Evolutionary conservation across 2,888 invertebrate species (phyloP), one percentile per base, ranked within the genome.

Genomic region (Isoperla grammatica): DNA sequence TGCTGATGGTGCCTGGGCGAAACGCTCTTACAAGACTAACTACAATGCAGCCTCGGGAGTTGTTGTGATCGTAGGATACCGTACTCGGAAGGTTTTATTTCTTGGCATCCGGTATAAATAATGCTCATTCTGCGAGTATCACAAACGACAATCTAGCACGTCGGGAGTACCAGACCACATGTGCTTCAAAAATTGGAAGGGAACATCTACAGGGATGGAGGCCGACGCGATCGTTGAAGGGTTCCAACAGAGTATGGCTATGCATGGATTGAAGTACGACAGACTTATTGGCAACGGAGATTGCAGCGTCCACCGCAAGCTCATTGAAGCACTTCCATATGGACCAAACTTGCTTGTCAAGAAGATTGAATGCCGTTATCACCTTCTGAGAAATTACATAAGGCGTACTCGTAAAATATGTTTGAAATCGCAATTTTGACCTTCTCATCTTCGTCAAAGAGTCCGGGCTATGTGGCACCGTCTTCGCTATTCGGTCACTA

Each of bases 1-100:
- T 56, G 67, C 65, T 37, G 68, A 69, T 59, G 69, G 68, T 43
- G 67, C 66, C 19, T 69, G 67, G 68, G 61, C 60, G 13, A 68
- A 69, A 61, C 46, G 68, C 19, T 68, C 67, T 6, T 67, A 69
- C 49, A 56, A 59, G 35, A 61, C 60, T 17, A 64, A 65, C 54
- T 65, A 63, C 56, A 61, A 63, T 17, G 56, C 64, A 13, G 46
- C 62, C 19, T 65, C 65, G 19, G 63, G 62, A 17, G 57, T 55
- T 50, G 64, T 62, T 29, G 29, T 29, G 29, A 29, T n/a, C n/a
- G n/a, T n/a, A n/a, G n/a, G n/a, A n/a, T n/a, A n/a, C 35, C 22
- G 49, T n/a, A 60, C 60, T 9, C 58, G 35, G 29, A 61, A 61
- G 40, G 54, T 61, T 12, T 23, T 61, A 1, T 59, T 43, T 42